Evolutionary conservation across 2,113 vertebrate genomes (phyloP), one percentile per base, ranked within the genome.

Genomic region (Eurypyga helias): DNA sequence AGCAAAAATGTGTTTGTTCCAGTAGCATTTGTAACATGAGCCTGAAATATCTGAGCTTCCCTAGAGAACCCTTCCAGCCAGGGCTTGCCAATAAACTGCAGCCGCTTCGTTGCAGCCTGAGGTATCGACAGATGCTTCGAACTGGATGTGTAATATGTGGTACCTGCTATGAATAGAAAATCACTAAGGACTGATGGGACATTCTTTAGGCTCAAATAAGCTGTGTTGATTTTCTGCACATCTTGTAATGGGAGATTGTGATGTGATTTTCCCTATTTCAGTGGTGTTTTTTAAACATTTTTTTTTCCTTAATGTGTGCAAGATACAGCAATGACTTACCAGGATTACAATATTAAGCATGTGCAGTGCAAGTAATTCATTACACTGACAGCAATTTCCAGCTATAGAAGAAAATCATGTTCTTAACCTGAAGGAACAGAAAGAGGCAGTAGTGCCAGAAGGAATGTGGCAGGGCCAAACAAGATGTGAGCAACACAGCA

Each of bases 71-170:
- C 71, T 97, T 88, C 73, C 70, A 92, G 88, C 72, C 87, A 82
- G 89, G 55, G 58, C n/a, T 91, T 6, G 5, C 95, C 95, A 96
- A 87, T 97, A 96, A 98, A 93, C 77, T 26, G 52, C 90, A 82
- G 73, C 85, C 80, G 21, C 96, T 96, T 87, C 38, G 5, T 80
- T 88, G 78, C 93, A 94, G 97, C 97, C 96, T 21, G 72, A 89
- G 95, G 86, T 94, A 96, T 96, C 45, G 96, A 96, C 98, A 98
- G 97, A 97, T 98, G 97, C 93, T 98, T 87, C 66, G 17, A 89
- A 70, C 94, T 95, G 94, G 93, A 82, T 92, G 80, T 1, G 55
- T 94, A 85, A 92, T 90, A 31, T 1, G 6, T 9, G 48, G n/a
- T 93, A 93, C 94, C 94, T 97, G 93, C 89, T 97, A 90, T 84